Conservation (phyloP, 2,113 vertebrate genomes). For the Genyomyrus donnyi region DNA sequence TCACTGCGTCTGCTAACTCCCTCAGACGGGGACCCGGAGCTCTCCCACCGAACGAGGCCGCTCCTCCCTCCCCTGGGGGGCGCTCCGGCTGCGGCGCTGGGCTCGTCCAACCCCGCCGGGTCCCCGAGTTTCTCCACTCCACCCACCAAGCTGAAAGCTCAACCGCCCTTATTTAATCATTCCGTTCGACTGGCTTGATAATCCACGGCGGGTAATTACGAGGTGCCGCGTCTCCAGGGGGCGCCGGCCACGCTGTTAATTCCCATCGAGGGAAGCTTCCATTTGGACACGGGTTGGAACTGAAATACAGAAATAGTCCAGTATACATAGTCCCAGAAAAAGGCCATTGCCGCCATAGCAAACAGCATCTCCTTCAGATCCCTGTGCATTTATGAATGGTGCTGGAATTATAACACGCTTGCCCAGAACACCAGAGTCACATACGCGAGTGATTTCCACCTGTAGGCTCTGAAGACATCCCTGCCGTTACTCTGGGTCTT, state of each 20-base stretch:
- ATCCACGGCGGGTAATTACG: background rate
- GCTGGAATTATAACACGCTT: background rate
- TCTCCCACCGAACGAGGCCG: background rate
- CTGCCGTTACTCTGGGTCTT: background rate
- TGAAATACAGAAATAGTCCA: background rate
- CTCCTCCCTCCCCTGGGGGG: background rate
- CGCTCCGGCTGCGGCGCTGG: background rate
- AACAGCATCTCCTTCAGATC: background rate
- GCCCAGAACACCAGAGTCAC: background rate
- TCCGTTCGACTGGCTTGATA: background rate
- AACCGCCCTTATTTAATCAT: conserved; percentile 12
- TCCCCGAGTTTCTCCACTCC: background rate
- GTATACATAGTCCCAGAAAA: background rate
- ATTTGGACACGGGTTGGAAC: background rate
- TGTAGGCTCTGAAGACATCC: background rate
- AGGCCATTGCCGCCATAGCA: background rate
- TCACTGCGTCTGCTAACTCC: background rate
- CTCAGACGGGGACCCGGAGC: background rate
- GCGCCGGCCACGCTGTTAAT: no score
- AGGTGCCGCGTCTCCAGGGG: background rate
- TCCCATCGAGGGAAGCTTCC: background rate
- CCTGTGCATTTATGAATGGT: background rate
- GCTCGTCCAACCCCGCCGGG: background rate
- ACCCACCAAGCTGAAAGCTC: background rate
- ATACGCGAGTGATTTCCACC: background rate